These are phyloP conservation scores for Limnothrissa miodon DNA, from an alignment of 2,113 vertebrate genomes.

Conservation along the genomic window DNA sequence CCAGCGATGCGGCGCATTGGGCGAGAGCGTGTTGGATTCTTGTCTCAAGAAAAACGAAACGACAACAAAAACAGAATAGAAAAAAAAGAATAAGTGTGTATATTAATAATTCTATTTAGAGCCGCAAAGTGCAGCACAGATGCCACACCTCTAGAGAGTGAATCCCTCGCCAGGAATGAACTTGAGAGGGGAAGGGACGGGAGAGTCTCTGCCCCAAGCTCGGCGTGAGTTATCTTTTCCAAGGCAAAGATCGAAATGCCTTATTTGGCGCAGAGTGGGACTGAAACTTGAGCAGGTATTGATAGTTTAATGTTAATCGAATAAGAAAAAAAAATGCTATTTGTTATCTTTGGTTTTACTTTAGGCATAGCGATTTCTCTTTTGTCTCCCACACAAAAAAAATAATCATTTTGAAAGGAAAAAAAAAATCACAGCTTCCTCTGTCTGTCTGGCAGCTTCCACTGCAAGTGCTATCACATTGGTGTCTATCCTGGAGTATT, in stretches of 20 bases:
- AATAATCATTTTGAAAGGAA: background rate
- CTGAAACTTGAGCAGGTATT: slow-evolving; percentile 45
- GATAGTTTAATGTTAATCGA: slow-evolving; percentile 38
- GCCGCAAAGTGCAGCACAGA: slow-evolving; percentile 12
- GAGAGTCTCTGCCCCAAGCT: background rate
- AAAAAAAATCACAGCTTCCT: slow-evolving; percentile 50
- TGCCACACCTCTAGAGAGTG: slow-evolving; percentile 22
- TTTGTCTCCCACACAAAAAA: slow-evolving; percentile 45
- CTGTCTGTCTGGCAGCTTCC: slow-evolving; percentile 36
- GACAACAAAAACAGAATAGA: background rate
- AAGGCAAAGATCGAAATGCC: background rate
- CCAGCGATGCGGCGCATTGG: background rate
- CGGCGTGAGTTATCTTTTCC: slow-evolving; percentile 22
- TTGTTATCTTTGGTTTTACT: slow-evolving; percentile 38
- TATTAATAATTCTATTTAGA: slow-evolving; percentile 10
- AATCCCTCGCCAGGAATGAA: slow-evolving; percentile 24
- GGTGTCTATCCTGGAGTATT: slow-evolving; percentile 68
- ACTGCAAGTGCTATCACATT: slow-evolving; percentile 41
- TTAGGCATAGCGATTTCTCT: slow-evolving; percentile 23
- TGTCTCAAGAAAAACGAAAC: background rate
- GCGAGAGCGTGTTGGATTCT: background rate
- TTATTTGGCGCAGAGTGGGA: slow-evolving; percentile 27
- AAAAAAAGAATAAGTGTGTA: background rate
- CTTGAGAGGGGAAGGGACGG: slow-evolving; percentile 5
- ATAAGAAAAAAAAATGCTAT: background rate